Evolutionary conservation across 2,797 vertebrate genomes (phyloP).

Genomic region (Xiphorhynchus erythropygius): DNA sequence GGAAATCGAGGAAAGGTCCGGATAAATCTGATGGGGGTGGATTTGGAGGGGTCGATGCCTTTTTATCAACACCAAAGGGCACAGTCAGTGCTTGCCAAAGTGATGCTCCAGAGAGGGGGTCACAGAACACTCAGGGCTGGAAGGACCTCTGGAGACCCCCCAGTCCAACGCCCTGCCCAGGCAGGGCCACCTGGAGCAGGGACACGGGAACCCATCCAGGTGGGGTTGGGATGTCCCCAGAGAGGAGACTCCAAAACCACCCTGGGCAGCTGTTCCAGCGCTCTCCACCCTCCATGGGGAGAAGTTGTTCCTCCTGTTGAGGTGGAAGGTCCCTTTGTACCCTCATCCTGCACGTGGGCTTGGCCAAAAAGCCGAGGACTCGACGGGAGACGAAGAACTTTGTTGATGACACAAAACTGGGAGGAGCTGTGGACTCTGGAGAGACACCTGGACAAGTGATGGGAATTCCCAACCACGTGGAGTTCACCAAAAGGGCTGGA

Average conservation of each 20-base stretch:
- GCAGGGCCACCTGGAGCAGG: background rate
- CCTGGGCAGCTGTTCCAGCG: background rate
- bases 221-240: background rate
- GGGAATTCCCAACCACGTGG: background rate
- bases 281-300: background rate
- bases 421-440: background rate
- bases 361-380: background rate
- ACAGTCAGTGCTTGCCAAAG: background rate
- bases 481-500: background rate
- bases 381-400: background rate
- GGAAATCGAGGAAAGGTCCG: rapidly evolving
- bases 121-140: background rate
- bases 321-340: background rate
- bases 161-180: too few species aligned
- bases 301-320: background rate
- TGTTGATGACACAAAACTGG: background rate
- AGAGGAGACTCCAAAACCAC: background rate
- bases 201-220: background rate
- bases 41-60: background rate
- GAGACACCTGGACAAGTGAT: background rate
- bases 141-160: background rate
- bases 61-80: background rate
- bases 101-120: background rate
- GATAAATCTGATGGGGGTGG: background rate
- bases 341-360: background rate